Percentiles rank a stretch among this genome's conserved stretches.
phyloP scores from a whole-genome alignment of 2,888 invertebrate species.

The Drosophila atroscutellata region DNA sequence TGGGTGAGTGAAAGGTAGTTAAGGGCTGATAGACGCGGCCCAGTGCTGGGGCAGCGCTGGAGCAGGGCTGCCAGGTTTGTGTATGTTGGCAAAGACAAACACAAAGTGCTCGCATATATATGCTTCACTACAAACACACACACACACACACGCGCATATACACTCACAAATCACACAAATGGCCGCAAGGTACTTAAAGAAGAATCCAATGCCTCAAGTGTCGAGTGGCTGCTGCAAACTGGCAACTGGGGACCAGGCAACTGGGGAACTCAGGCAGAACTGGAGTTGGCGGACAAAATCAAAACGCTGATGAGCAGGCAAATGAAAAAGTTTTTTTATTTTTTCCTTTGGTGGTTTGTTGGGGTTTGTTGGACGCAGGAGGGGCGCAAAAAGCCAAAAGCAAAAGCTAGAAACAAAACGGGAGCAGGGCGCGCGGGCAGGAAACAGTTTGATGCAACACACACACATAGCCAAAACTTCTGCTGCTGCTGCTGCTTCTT shows the following conservation, averaged over 20 bases:
- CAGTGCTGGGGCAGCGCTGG: constrained; percentile 7
- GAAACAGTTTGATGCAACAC: constrained; percentile 53
- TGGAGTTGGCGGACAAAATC: constrained; percentile 77
- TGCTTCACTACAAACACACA: constrained; percentile 62
- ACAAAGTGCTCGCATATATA: constrained; percentile 55
- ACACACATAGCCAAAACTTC: constrained; percentile 40
- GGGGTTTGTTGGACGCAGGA: constrained; percentile 36
- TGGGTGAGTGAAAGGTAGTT: constrained; percentile 22
- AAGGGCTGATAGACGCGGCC: constrained; percentile 17
- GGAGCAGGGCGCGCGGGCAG: constrained; percentile 21
- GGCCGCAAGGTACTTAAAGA: constrained; percentile 83
- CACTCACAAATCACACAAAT: constrained; percentile 81
- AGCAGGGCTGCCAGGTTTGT: constrained; percentile 51
- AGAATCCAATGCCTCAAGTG: constrained; percentile 82
- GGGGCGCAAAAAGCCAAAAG: constrained; percentile 62
- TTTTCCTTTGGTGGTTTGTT: constrained; percentile 5
- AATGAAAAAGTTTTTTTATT: constrained; percentile 81
- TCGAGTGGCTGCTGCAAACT: constrained; percentile 48
- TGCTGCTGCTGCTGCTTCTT: constrained; percentile 23
- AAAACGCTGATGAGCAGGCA: constrained; percentile 82
- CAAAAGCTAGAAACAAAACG: constrained; percentile 36
- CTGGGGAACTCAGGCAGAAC: constrained; percentile 30
- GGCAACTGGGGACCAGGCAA: constrained; percentile 24
- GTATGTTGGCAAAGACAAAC: constrained; percentile 77
- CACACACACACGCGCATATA: constrained; percentile 38